Evolutionary conservation across 1,140 invertebrate genomes (phyloP), one percentile per base, ranked within the genome.

Genomic region (Euwallacea fornicatus): DNA sequence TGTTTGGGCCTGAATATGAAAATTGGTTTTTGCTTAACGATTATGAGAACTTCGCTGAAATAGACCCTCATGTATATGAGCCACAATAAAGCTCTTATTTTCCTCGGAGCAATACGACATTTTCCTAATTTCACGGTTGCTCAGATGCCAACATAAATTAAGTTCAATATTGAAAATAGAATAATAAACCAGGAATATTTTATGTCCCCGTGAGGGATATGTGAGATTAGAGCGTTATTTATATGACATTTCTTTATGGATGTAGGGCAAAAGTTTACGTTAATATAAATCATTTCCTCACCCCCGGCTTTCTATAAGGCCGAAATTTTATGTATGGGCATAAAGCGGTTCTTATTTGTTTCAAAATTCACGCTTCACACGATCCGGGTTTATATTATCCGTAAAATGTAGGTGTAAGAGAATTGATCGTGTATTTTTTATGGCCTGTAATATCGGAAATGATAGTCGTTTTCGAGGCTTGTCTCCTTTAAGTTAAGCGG

Each of bases 241-340:
- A 66, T 66, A 66, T 60, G 55, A 42, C 69, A 62, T 66, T 60
- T 66, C 46, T 66, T 66, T 71, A 71, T 71, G 62, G 44, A 53
- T 61, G 69, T 60, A 59, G 66, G 53, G 44, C 66, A 56, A 71
- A 71, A 71, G 63, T 61, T 62, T 62, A 66, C 63, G 69, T 71
- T 63, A 33, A 21, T 56, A 69, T 69, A 69, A 69, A 69, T 69
- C 67, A 69, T 59, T 50, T 69, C 63, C 33, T 42, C 67, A 47
- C 59, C 67, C 21, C 61, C 16, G 7, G 47, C 44, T 55, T 55
- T 63, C 55, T 69, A 46, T 67, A 67, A 67, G 42, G 66, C 66
- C 66, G 46, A 67, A 46, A 59, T 69, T 69, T 53, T 69, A 69
- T 69, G 67, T 62, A 62, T 63, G 41, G 59, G 67, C 67, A 63